Conservation (phyloP, 2,797 vertebrate species). For the Crenichthys baileyi region DNA sequence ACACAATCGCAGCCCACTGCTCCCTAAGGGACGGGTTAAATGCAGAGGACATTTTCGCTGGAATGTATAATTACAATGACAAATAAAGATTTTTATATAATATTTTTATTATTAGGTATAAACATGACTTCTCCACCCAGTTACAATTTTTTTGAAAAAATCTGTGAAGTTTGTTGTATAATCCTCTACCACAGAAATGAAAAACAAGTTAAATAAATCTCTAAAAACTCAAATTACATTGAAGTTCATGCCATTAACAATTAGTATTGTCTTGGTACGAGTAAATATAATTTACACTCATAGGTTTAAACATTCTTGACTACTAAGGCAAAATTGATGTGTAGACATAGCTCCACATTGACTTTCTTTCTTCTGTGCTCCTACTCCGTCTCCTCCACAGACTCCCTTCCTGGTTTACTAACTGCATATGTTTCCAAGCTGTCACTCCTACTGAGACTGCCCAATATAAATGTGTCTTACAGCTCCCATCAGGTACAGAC, state of each 20-base stretch:
- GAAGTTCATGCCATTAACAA: no score
- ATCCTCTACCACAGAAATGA: no score
- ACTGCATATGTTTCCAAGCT: conserved; percentile 13
- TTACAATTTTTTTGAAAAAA: no score
- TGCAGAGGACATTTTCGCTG: no score
- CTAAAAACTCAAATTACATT: background rate
- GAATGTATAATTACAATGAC: no score
- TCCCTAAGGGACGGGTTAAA: no score
- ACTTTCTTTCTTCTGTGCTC: conserved; percentile 10
- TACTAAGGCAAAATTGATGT: background rate
- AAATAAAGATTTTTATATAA: no score
- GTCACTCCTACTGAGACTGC: background rate
- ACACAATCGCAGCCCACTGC: no score
- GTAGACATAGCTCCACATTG: conserved; percentile 1
- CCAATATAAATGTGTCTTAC: conserved; percentile 2
- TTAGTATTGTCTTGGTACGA: background rate
- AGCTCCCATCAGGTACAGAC: background rate
- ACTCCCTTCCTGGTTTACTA: conserved; percentile 9
- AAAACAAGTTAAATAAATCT: no score
- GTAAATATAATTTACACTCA: conserved; percentile 1
- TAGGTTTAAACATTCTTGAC: background rate
- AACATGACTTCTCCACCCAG: no score
- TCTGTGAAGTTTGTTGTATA: no score
- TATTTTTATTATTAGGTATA: no score
- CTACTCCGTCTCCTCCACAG: background rate